A percentile compares a stretch with the other conserved stretches of the same genome.
Conservation (phyloP, 2,888 invertebrate species). For the Synergus laeviventris region DNA sequence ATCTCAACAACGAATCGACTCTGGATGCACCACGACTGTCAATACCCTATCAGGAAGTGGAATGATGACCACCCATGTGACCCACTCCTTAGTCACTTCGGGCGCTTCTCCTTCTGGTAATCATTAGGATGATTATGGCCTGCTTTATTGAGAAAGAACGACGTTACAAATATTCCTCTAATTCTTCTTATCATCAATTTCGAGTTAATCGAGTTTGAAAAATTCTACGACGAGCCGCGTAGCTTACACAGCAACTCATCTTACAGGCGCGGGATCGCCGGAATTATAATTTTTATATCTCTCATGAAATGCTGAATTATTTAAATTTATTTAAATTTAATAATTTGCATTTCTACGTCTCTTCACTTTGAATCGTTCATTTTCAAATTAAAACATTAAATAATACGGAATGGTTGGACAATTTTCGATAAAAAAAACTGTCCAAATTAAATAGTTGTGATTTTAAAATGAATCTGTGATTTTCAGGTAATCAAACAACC, state of each 20-base stretch:
- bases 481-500: conserved; percentile 54
- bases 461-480: background rate
- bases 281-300: background rate
- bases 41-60: conserved; percentile 75
- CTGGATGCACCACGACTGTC: conserved; percentile 77
- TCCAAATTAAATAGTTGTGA: background rate
- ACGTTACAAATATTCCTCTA: background rate
- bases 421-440: background rate
- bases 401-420: no score
- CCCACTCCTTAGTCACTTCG: conserved; percentile 60
- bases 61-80: conserved; percentile 74
- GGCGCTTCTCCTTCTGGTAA: conserved; percentile 35
- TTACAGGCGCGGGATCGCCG: background rate
- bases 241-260: background rate
- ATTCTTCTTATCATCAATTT: background rate
- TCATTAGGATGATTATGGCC: background rate
- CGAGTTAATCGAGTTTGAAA: no score
- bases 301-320: no score
- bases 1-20: conserved; percentile 55
- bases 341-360: no score
- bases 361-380: no score
- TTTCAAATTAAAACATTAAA: no score
- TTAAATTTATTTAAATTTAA: no score
- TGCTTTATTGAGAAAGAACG: background rate
- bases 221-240: no score